phyloP scores from a whole-genome alignment of 2,888 invertebrate genomes.

The Tipula helvola region DNA sequence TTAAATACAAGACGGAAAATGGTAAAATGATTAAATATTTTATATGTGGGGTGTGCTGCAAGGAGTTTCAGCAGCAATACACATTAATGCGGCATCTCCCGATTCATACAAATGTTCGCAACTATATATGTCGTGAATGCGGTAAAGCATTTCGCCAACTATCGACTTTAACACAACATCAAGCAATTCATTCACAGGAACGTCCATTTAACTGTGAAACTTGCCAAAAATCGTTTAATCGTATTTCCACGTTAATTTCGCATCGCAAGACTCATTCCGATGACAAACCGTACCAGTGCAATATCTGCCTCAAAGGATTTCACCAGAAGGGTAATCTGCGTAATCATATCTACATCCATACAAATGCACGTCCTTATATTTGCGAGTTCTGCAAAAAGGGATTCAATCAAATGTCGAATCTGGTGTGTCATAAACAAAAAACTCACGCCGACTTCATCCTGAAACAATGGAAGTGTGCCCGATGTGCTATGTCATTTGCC shows the following conservation, averaged over 20 bases:
- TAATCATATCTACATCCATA: slow-evolving; percentile 66
- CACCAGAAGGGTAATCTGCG: slow-evolving; percentile 73
- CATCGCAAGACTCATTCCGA: slow-evolving; percentile 66
- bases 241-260: slow-evolving; percentile 67
- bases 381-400: slow-evolving; percentile 62
- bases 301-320: slow-evolving; percentile 63
- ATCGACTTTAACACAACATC: slow-evolving; percentile 62
- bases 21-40: slow-evolving; percentile 57
- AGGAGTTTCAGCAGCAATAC: slow-evolving; percentile 65
- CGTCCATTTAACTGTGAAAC: slow-evolving; percentile 61
- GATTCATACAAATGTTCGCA: slow-evolving; percentile 63
- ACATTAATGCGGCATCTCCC: slow-evolving; percentile 63
- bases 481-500: slow-evolving; percentile 15
- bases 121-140: slow-evolving; percentile 59
- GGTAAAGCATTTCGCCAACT: slow-evolving; percentile 63
- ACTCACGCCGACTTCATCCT: slow-evolving; percentile 13
- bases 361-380: slow-evolving; percentile 64
- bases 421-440: slow-evolving; percentile 54
- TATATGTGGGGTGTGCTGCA: slow-evolving; percentile 61
- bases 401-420: slow-evolving; percentile 69
- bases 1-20: slow-evolving; percentile 52
- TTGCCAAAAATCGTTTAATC: slow-evolving; percentile 65
- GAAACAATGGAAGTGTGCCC: slow-evolving; percentile 13
- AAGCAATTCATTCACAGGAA: slow-evolving; percentile 65
- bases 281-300: slow-evolving; percentile 59